phyloP scores from a whole-genome alignment of 2,888 invertebrate genomes.

The Eupsilia transversa region DNA sequence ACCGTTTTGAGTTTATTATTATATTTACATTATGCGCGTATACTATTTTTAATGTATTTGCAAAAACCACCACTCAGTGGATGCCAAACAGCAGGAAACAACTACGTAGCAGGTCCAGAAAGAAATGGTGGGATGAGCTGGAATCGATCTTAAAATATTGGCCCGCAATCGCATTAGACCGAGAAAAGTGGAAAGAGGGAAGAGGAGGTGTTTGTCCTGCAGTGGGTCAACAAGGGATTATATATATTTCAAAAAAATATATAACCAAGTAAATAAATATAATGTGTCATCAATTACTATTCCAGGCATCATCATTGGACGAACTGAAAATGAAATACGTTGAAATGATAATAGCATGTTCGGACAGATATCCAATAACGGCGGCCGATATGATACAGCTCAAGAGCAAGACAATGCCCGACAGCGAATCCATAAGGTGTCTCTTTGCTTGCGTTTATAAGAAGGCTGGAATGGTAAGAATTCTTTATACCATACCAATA shows the following conservation, averaged over 20 bases:
- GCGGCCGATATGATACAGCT: slow-evolving; percentile 73
- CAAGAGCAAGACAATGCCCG: slow-evolving; percentile 75
- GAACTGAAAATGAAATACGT: slow-evolving; percentile 76
- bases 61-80: not conserved
- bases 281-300: slow-evolving; percentile 5
- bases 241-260: no score
- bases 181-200: not conserved
- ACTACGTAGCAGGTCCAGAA: not conserved
- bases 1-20: no score
- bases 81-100: not conserved
- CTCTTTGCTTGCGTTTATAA: slow-evolving; percentile 87
- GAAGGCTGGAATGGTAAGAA: slow-evolving; percentile 85
- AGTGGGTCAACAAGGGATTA: not conserved
- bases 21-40: no score
- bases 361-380: slow-evolving; percentile 70
- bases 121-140: not conserved
- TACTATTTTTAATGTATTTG: not conserved
- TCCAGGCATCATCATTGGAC: slow-evolving; percentile 63
- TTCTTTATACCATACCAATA: not conserved
- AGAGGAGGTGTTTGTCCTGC: not conserved
- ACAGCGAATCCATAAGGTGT: slow-evolving; percentile 80
- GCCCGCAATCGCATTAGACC: not conserved
- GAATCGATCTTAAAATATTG: not conserved
- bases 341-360: slow-evolving; percentile 74
- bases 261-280: not conserved